Evolutionary conservation across 2,113 vertebrate species (phyloP), one percentile per base, ranked within the genome.

Genomic region (Notothenia coriiceps): DNA sequence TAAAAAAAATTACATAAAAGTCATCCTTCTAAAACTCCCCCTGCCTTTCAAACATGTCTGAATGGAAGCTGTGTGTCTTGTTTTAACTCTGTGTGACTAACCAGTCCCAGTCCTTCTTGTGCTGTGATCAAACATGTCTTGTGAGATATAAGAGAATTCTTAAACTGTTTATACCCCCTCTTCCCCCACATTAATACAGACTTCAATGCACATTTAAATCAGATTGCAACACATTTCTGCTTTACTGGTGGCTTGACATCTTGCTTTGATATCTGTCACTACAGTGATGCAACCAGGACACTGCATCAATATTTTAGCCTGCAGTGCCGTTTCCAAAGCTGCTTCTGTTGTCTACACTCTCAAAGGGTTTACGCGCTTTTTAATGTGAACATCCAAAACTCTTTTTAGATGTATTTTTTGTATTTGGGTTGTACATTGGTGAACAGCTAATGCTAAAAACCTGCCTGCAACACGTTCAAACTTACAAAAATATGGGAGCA

Each of bases 271-370:
- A 77, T 70, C 52, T 47, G 47, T 82, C 44, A 35, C 46, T 72
- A 56, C 70, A 40, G 10, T 18, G 85, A 85, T 51, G 29, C 74
- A 89, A 77, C 77, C 67, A 76, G 85, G 66, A 60, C 75, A 83
- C 10, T 33, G 62, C 70, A 82, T 88, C 50, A 62, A 85, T 88
- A 70, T 85, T 71, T 64, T 9, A 82, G 46, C n/a, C 25, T 9
- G 44, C 49, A 74, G 67, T 62, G 69, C 66, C 62, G 62, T 17
- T 67, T 67, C 20, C 55, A 22, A 40, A 40, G 35, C 35, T 40
- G 35, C 35, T 7, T 40, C 6, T 40, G 35, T 40, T 40, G 20
- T 52, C 33, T 20, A 12, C 54, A 60, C 40, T 73, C 65, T 72
- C 29, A 72, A 11, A 70, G 43, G 18, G 66, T 75, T 29, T 61